A percentile compares a stretch with the other conserved stretches of the same genome.
phyloP scores from a whole-genome alignment of 2,888 invertebrate genomes.

The Andrena marginata region DNA sequence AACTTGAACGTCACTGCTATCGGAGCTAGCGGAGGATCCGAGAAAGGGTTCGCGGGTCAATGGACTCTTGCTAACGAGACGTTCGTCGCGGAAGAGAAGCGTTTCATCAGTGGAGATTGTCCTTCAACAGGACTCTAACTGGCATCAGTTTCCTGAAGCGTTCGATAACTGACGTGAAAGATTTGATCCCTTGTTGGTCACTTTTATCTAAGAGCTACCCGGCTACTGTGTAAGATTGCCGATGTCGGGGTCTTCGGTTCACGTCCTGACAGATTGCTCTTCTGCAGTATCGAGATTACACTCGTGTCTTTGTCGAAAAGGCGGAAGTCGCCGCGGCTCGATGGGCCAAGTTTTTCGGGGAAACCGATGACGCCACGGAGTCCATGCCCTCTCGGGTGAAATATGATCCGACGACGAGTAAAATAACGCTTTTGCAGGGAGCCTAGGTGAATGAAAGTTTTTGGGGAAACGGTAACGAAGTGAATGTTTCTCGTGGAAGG shows the following conservation, averaged over 20 bases:
- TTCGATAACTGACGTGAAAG: conserved; percentile 59
- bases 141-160: conserved; percentile 35
- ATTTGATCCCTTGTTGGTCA: conserved; percentile 52
- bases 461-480: not conserved
- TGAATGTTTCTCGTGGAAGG: no score
- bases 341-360: conserved; percentile 6
- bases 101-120: conserved; percentile 12
- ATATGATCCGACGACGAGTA: conserved; percentile 3
- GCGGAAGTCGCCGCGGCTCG: conserved; percentile 1
- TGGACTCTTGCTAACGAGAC: conserved; percentile 54
- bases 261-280: conserved; percentile 55
- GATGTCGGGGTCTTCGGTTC: conserved; percentile 17
- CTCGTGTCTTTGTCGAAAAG: not conserved
- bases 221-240: conserved; percentile 32
- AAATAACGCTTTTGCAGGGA: not conserved
- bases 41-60: conserved; percentile 17
- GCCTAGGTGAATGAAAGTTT: not conserved
- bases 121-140: conserved; percentile 22
- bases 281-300: conserved; percentile 19
- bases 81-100: conserved; percentile 11
- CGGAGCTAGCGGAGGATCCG: conserved; percentile 1
- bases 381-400: not conserved
- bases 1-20: conserved; percentile 45
- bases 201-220: conserved; percentile 29
- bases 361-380: conserved; percentile 7